Evolutionary conservation across 2,113 vertebrate genomes (phyloP).

Genomic region (Taurulus bubalis): DNA sequence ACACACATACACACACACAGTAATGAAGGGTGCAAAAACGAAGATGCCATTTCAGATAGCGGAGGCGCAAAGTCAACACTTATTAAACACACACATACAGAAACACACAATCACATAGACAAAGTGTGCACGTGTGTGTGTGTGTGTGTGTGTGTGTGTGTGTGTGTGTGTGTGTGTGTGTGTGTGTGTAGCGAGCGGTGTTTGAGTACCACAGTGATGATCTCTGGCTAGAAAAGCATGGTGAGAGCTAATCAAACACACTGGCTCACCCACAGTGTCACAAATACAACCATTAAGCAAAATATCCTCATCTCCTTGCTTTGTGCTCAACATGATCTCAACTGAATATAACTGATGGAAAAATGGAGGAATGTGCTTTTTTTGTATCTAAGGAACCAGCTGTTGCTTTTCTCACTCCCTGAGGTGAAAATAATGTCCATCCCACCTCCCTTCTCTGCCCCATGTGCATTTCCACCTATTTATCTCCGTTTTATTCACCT

Average conservation of each 20-base stretch:
- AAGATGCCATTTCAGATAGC: conserved; percentile 64
- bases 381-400: background rate
- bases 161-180: background rate
- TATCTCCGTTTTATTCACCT: background rate
- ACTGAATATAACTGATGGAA: conserved; percentile 21
- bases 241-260: conserved; percentile 49
- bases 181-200: conserved; percentile 18
- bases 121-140: background rate
- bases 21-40: conserved; percentile 42
- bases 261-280: conserved; percentile 27
- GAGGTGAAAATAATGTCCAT: conserved; percentile 46
- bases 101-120: conserved; percentile 5
- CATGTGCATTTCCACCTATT: background rate
- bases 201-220: conserved; percentile 33
- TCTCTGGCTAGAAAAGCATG: conserved; percentile 21
- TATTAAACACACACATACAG: background rate
- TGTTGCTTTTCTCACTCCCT: conserved; percentile 13
- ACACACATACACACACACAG: background rate
- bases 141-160: background rate
- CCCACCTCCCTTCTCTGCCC: conserved; percentile 16
- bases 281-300: conserved; percentile 44
- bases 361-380: background rate
- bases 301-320: conserved; percentile 29
- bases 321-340: conserved; percentile 18
- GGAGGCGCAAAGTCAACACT: background rate